Conservation (phyloP, 2,113 vertebrate species). For the Stomatorhinus ivindoensis region DNA sequence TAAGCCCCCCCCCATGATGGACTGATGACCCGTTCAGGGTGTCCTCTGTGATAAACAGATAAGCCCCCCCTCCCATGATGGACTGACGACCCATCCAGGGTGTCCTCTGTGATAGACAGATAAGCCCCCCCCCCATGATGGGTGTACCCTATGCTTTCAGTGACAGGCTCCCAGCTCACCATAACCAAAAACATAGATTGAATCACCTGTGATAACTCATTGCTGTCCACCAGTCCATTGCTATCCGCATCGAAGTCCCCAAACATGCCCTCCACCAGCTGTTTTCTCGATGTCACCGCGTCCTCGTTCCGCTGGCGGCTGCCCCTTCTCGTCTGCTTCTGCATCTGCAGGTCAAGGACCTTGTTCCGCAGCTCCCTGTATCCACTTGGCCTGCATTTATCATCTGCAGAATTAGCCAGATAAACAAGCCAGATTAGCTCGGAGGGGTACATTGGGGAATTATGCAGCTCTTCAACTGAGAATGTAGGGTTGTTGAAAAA, state of each 20-base stretch:
- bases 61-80: no score
- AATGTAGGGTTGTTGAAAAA: not conserved
- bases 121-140: not conserved
- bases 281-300: constrained; percentile 66
- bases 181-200: not conserved
- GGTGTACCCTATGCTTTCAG: not conserved
- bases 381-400: constrained; percentile 75
- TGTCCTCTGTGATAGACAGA: no score
- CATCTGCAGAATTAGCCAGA: constrained; percentile 60
- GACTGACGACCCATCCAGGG: no score
- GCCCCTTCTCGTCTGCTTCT: constrained; percentile 55
- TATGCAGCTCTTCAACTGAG: not conserved
- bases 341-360: constrained; percentile 74
- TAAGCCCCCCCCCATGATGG: no score
- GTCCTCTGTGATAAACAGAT: not conserved
- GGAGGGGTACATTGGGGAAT: not conserved
- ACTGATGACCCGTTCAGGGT: not conserved
- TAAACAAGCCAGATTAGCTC: not conserved
- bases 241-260: constrained; percentile 79
- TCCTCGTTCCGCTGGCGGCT: constrained; percentile 56
- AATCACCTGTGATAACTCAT: constrained; percentile 84
- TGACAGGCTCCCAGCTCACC: not conserved
- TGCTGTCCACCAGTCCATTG: constrained; percentile 71
- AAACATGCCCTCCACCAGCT: constrained; percentile 84
- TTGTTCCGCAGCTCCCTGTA: constrained; percentile 78